Conservation (phyloP, 2,797 vertebrate genomes). For the Lepus townsendii region DNA sequence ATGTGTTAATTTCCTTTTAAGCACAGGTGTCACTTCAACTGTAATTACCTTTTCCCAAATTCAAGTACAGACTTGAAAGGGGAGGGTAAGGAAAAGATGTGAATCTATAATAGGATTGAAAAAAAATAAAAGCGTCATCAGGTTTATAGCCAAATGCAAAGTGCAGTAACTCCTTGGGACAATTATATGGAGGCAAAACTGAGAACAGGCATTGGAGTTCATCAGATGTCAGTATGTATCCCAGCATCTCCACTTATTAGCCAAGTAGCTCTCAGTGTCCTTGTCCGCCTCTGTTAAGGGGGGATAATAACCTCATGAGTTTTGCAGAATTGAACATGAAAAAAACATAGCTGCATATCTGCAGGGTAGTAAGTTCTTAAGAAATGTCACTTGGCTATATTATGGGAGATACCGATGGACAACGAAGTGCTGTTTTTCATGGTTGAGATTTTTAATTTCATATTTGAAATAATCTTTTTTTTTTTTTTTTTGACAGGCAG, state of each 20-base stretch:
- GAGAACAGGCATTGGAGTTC: not conserved
- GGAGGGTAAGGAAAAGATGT: not conserved
- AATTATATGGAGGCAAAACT: not conserved
- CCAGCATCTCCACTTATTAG: not conserved
- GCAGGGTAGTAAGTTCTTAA: not conserved
- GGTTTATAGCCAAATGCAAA: conserved; percentile 14
- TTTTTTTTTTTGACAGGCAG: too few species aligned
- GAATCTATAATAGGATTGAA: not conserved
- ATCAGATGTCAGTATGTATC: not conserved
- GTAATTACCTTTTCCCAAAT: conserved; percentile 72
- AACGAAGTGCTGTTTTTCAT: not conserved
- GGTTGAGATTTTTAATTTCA: not conserved
- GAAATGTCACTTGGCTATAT: not conserved
- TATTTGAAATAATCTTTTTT: too few species aligned
- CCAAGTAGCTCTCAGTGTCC: not conserved
- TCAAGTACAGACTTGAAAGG: conserved; percentile 13
- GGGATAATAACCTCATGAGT: not conserved
- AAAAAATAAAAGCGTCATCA: not conserved
- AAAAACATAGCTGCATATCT: not conserved
- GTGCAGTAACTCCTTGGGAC: not conserved
- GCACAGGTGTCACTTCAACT: conserved; percentile 50
- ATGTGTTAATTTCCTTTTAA: conserved; percentile 2
- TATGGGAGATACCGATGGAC: not conserved
- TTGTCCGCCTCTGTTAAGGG: not conserved
- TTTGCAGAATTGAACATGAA: not conserved